Evolutionary conservation across 2,888 invertebrate genomes (phyloP), one percentile per base, ranked within the genome.

Genomic region (Leptinotarsa peninsularis): DNA sequence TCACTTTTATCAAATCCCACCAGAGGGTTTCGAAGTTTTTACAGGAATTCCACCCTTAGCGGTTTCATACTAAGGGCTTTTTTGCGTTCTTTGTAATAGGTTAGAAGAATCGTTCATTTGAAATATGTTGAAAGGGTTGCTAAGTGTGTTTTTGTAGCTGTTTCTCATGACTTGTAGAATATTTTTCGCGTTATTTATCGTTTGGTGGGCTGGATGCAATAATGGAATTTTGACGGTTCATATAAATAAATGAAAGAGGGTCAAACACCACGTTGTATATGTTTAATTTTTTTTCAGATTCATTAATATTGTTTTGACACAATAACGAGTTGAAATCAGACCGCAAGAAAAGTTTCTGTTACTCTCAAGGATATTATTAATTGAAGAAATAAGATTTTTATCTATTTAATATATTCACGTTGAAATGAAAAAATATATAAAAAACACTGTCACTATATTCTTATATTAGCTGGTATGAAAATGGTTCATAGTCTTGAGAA

Each of bases 1-100:
- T 81, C 84, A 84, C 84, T 86, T 85, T 85, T 86, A 86, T 85
- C 85, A 82, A 84, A 84, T 84, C 83, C 82, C 80, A 81, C 79
- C 79, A 73, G 78, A 74, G 75, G 76, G 75, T 78, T 76, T 73
- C 76, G 67, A 54, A 75, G 66, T 73, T 74, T 79, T 75, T 69
- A 76, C 69, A 69, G 79, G 78, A 81, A 78, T 78, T 66, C 71
- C 67, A 70, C 79, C 78, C 80, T 76, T 73, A 72, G 76, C 71
- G 76, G 76, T 73, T 73, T 74, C 54, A 58, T 72, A 76, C 78
- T 80, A 79, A 77, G 78, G 81, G 60, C 60, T 78, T 75, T 77
- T 76, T 80, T 76, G 74, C 72, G 78, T 66, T 74, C 66, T 78
- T 77, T 73, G 69, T 75, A 68, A 58, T 52, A 76, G 75, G 73